Evolutionary conservation across 2,888 invertebrate species (phyloP).

Genomic region (Euplagia quadripunctaria): DNA sequence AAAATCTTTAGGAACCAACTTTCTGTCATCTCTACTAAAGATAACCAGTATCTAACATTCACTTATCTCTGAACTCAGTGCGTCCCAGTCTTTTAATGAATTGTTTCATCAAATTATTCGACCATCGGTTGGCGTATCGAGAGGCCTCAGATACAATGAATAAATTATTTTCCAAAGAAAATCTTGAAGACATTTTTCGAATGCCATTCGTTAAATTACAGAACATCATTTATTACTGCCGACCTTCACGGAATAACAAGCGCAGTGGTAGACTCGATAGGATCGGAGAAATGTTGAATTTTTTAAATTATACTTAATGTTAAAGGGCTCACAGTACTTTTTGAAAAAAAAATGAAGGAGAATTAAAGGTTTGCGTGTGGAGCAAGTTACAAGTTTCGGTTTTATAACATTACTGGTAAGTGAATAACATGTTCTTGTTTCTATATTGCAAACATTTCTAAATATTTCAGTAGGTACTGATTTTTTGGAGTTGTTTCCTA

Average conservation of each 20-base stretch:
- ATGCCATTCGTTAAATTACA: constrained; percentile 45
- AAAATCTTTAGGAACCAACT: neutral
- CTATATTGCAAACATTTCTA: neutral
- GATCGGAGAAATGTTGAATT: constrained; percentile 42
- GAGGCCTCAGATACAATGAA: constrained; percentile 55
- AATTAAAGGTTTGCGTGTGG: constrained; percentile 53
- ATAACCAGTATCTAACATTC: too few relatives aligned
- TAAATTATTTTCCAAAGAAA: constrained; percentile 51
- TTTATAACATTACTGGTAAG: neutral
- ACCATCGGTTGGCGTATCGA: constrained; percentile 58
- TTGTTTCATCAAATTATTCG: constrained; percentile 72
- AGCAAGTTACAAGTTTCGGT: constrained; percentile 28
- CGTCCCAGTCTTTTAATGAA: constrained; percentile 46
- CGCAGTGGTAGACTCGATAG: constrained; percentile 25
- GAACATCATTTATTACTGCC: constrained; percentile 38
- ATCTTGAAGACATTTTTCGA: constrained; percentile 38
- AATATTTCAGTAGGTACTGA: neutral
- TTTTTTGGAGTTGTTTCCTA: too few relatives aligned
- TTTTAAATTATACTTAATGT: constrained; percentile 62
- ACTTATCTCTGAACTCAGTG: constrained; percentile 29
- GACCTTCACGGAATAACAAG: constrained; percentile 40
- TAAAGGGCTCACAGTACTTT: constrained; percentile 53
- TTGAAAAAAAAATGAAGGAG: constrained; percentile 55
- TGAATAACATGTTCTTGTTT: neutral
- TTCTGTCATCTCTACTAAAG: neutral